Evolutionary conservation across 1,140 invertebrate genomes (phyloP).

Genomic region (Sycobia sp.): DNA sequence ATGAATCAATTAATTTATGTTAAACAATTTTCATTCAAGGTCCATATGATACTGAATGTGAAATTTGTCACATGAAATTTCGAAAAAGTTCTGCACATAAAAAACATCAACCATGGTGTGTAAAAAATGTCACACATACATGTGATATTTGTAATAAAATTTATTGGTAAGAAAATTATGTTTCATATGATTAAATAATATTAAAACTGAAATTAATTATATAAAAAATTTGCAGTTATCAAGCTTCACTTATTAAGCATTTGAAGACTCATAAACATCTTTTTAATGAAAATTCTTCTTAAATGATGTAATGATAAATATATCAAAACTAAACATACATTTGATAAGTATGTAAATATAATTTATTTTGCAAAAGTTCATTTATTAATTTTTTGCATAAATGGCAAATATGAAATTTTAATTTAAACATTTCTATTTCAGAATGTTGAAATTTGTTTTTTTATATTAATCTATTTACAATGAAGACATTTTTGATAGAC

Average conservation of each 20-base stretch:
- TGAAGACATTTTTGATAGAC: background rate
- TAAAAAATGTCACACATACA: constrained; percentile 24
- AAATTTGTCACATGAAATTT: constrained; percentile 38
- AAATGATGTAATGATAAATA: no score
- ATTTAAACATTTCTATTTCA: no score
- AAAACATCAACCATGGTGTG: constrained; percentile 37
- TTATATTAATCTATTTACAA: no score
- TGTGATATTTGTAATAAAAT: constrained; percentile 39
- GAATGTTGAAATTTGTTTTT: background rate
- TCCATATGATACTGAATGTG: constrained; percentile 38
- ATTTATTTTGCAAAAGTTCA: background rate
- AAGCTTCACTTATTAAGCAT: constrained; percentile 41
- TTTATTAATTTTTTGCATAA: no score
- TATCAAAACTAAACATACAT: no score
- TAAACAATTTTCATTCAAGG: constrained; percentile 33
- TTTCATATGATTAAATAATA: background rate
- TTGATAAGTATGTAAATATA: constrained; percentile 3
- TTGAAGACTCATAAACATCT: constrained; percentile 34
- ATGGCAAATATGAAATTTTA: no score
- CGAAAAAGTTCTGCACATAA: constrained; percentile 39
- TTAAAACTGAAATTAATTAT: background rate
- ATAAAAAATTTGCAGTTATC: constrained; percentile 39
- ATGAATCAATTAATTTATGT: background rate
- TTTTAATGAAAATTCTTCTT: no score
- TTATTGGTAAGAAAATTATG: constrained; percentile 41